Base-by-base conservation (phyloP, 2,113 vertebrate genomes). In the Pseudolaguvia tuberculata region DNA sequence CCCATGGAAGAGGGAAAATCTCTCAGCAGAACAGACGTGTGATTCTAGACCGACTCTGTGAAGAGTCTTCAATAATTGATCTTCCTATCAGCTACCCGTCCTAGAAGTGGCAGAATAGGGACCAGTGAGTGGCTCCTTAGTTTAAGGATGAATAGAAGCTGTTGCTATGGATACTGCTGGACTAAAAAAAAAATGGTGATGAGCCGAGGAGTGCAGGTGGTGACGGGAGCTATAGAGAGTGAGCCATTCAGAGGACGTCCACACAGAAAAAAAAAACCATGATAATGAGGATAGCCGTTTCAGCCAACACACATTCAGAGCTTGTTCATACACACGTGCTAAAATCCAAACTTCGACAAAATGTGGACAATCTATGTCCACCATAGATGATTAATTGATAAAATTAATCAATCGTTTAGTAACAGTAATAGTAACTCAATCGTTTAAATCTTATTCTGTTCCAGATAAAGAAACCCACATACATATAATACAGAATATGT, bases 111-210 rank as follows among this genome's bases (percentile, higher is more conserved):
- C 39, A 77, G 79, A 78, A 81, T 69, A 79, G 74, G 74, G 83
- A 77, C 79, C 78, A 80, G 67, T 78, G 74, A 87, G 86, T 79
- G 83, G 80, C 80, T 76, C 21, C 35, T 27, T 53, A 77, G 73
- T 79, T 75, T 77, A 51, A 18, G 75, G 78, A 84, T 87, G 79
- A 90, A 89, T 86, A 73, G 84, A 84, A 86, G 82, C 66, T 88
- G 93, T 91, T 92, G 83, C 88, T 87, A 90, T 90, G 89, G 91
- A 71, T 87, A 92, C 87, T 67, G 81, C 31, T 74, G 82, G 62
- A 77, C 10, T 15, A 47, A 59, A 82, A 77, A 47, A 59, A 82
- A 77, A 82, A 77, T 82, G 75, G 62, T 79, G 76, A 79, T 73
- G 67, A 53, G 81, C 83, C 70, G 84, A 75, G 70, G 83, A 78